Conservation (phyloP, 2,113 vertebrate species). For the Hipposideros armiger region DNA sequence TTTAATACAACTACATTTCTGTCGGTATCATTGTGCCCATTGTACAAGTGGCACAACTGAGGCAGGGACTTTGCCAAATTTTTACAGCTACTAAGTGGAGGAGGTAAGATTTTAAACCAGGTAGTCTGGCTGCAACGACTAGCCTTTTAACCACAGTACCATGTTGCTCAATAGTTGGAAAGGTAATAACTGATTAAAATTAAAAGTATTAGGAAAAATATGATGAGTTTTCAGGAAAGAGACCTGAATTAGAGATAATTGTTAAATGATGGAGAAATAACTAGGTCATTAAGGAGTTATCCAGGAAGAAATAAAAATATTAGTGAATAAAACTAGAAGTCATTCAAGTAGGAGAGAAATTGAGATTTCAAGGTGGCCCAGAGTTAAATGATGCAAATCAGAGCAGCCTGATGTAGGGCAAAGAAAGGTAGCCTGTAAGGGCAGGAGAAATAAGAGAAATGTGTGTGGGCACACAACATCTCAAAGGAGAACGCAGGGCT, state of each 20-base stretch:
- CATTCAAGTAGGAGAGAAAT: neutral
- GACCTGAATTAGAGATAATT: neutral
- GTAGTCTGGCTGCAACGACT: neutral
- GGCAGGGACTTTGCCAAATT: neutral
- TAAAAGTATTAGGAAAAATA: neutral
- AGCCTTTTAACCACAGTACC: neutral
- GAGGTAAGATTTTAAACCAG: neutral
- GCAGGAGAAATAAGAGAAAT: neutral
- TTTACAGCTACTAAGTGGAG: neutral
- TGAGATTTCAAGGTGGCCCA: neutral
- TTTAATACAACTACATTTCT: neutral
- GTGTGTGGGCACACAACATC: accelerated
- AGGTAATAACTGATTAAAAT: neutral
- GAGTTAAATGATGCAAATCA: accelerated
- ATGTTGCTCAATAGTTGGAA: neutral
- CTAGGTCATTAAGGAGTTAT: neutral
- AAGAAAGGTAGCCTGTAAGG: accelerated
- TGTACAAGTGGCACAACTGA: neutral
- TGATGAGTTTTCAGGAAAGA: neutral
- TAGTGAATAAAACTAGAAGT: neutral
- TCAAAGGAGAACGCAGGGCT: accelerated
- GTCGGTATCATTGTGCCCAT: neutral
- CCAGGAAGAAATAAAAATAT: neutral
- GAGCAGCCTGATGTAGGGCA: accelerated
- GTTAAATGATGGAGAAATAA: neutral